Conservation (phyloP, 2,113 vertebrate genomes). For the Sinocyclocheilus anophthalmus region DNA sequence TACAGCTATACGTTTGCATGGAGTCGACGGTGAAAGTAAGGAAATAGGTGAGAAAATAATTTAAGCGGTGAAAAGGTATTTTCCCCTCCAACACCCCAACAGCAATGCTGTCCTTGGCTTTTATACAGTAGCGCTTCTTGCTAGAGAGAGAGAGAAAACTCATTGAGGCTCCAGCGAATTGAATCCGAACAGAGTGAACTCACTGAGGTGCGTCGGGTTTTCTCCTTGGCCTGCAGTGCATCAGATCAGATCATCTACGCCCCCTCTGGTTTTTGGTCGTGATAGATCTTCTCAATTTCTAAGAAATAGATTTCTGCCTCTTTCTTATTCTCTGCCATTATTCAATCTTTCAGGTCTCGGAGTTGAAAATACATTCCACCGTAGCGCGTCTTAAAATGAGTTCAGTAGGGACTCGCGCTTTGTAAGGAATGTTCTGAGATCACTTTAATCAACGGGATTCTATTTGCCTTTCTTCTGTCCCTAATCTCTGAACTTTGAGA, state of each 20-base stretch:
- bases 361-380: background rate
- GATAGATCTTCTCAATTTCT: conserved; percentile 1
- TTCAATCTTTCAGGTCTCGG: background rate
- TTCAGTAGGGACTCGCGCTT: background rate
- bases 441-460: background rate
- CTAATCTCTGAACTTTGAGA: conserved; percentile 27
- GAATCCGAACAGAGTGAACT: background rate
- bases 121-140: background rate
- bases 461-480: conserved; percentile 17
- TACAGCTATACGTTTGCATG: background rate
- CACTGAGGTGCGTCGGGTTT: background rate
- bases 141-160: background rate
- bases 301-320: background rate
- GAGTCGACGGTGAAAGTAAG: background rate
- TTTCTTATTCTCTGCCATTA: conserved; percentile 15
- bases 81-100: background rate
- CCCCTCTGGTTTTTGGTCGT: background rate
- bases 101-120: background rate
- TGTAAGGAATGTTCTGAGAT: background rate
- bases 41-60: background rate
- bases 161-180: background rate
- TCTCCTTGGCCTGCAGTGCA: background rate
- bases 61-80: background rate
- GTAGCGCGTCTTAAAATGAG: background rate
- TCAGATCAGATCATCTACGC: conserved; percentile 4